Conservation (phyloP, 2,113 vertebrate species). For the Hemiscyllium ocellatum region DNA sequence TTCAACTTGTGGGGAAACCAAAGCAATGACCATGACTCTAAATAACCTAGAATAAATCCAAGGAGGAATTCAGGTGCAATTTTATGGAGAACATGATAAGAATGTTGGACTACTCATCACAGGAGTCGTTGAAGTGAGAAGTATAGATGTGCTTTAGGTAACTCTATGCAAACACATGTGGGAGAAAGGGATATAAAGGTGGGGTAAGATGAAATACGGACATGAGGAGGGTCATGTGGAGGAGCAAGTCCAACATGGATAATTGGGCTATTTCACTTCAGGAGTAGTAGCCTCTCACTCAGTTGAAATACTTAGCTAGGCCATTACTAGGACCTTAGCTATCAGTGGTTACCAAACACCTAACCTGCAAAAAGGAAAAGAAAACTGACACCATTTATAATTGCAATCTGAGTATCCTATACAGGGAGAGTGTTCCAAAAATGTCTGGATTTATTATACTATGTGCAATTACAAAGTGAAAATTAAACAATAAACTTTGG, state of each 20-base stretch:
- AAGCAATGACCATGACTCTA: background rate
- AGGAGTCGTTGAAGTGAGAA: background rate
- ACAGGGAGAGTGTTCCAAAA: background rate
- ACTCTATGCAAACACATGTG: background rate
- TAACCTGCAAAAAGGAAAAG: background rate
- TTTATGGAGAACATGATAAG: background rate
- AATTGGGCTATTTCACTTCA: background rate
- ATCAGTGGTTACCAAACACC: background rate
- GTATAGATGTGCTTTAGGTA: background rate
- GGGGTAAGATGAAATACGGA: background rate
- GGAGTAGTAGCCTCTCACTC: too few species aligned
- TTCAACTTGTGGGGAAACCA: too few species aligned
- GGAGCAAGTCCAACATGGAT: background rate
- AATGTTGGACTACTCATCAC: background rate
- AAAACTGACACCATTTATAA: background rate
- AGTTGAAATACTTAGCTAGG: background rate
- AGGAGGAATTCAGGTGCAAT: background rate
- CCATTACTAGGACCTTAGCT: background rate
- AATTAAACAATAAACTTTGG: constrained; percentile 33
- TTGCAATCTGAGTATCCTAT: background rate
- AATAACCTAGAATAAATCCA: background rate
- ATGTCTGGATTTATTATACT: background rate
- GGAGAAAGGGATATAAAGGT: background rate
- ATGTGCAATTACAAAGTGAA: constrained; percentile 24
- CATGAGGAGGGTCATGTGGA: background rate